A percentile compares a stretch with the other conserved stretches of the same genome.
These are phyloP conservation scores for Dorcus parallelipipedus DNA, from an alignment of 2,888 invertebrate genomes.

Conservation along the genomic window DNA sequence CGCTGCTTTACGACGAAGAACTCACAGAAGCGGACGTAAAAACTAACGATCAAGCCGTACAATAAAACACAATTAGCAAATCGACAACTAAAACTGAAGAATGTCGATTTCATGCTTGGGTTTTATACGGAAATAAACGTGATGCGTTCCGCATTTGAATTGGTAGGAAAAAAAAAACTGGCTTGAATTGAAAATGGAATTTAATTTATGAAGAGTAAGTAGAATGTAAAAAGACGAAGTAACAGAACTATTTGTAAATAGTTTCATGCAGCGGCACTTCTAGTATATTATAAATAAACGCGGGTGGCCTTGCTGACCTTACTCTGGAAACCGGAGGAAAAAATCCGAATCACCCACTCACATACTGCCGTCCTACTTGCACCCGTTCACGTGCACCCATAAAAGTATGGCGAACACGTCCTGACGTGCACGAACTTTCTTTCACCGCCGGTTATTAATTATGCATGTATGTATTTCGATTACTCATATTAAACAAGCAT, in stretches of 20 bases:
- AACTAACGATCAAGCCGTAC: too few species aligned
- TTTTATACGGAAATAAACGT: too few species aligned
- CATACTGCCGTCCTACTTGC: background rate
- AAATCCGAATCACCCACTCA: background rate
- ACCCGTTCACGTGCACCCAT: background rate
- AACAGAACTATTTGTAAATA: conserved; percentile 5
- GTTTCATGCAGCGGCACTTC: conserved; percentile 4
- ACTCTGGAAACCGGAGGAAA: background rate
- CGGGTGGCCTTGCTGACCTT: conserved; percentile 5
- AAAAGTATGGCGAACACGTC: background rate
- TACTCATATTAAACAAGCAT: conserved; percentile 1
- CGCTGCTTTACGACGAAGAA: too few species aligned
- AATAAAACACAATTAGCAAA: too few species aligned
- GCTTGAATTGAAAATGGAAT: too few species aligned
- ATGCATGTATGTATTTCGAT: conserved; percentile 1
- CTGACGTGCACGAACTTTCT: background rate
- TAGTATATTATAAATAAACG: conserved; percentile 2
- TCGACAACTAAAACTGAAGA: too few species aligned
- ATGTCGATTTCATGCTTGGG: too few species aligned
- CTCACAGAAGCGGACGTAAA: too few species aligned
- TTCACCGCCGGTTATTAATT: background rate
- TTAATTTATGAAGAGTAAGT: too few species aligned
- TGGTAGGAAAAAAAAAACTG: too few species aligned
- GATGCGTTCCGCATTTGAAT: too few species aligned
- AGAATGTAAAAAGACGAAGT: background rate